Conservation (phyloP, 2,888 invertebrate species). For the Spialia ferax region DNA sequence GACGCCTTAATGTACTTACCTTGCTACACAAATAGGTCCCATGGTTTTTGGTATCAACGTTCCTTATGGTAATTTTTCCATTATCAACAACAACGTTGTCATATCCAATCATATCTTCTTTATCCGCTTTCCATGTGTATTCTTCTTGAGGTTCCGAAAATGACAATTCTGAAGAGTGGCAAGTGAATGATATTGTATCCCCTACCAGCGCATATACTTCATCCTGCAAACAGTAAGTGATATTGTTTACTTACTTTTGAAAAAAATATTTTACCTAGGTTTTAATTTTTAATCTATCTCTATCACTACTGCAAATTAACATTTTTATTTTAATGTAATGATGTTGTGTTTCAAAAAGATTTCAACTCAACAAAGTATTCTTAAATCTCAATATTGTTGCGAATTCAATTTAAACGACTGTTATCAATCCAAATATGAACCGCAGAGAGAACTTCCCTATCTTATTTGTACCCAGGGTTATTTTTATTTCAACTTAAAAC, state of each 20-base stretch:
- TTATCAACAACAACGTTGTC: constrained; percentile 54
- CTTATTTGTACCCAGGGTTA: not conserved
- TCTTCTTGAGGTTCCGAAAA: not conserved
- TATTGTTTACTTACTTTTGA: too few relatives aligned
- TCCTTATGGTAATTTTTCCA: constrained; percentile 48
- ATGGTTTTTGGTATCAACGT: constrained; percentile 51
- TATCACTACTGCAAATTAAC: too few relatives aligned
- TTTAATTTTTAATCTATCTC: too few relatives aligned
- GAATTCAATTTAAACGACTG: too few relatives aligned
- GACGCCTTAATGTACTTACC: too few relatives aligned
- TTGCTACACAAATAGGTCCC: constrained; percentile 59
- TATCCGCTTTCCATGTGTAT: constrained; percentile 53
- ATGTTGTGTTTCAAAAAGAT: too few relatives aligned
- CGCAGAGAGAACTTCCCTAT: not conserved
- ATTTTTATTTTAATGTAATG: too few relatives aligned
- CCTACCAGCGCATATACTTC: constrained; percentile 56
- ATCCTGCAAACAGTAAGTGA: constrained; percentile 51
- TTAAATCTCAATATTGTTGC: too few relatives aligned
- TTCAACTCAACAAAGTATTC: too few relatives aligned
- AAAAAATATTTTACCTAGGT: too few relatives aligned
- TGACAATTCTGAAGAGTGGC: constrained; percentile 40
- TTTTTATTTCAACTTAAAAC: too few relatives aligned
- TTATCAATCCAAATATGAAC: not conserved
- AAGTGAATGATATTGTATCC: constrained; percentile 54
- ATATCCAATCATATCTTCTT: constrained; percentile 49